Percentiles rank a stretch among this genome's conserved stretches.
These are phyloP conservation scores for Solenopsis fugax DNA, from an alignment of 1,140 invertebrate species.

Conservation along the genomic window DNA sequence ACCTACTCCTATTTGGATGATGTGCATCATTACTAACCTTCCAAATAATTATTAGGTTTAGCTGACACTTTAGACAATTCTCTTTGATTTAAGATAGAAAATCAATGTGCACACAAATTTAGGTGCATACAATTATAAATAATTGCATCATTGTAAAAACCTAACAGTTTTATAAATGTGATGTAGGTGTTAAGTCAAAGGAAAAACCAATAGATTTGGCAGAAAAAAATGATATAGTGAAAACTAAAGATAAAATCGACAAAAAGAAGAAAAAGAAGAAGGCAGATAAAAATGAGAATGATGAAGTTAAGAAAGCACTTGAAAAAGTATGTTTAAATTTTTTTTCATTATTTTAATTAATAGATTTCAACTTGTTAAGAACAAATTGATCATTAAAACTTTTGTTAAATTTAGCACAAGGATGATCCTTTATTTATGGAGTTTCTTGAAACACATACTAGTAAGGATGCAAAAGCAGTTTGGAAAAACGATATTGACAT, in stretches of 20 bases:
- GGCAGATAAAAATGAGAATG: constrained; percentile 83
- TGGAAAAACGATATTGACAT: constrained; percentile 92
- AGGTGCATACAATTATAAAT: constrained; percentile 81
- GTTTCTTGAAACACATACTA: constrained; percentile 93
- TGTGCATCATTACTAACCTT: too few species aligned
- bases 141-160: constrained; percentile 31
- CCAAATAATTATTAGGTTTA: too few species aligned
- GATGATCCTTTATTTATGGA: constrained; percentile 96
- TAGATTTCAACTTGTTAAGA: not conserved
- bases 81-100: too few species aligned
- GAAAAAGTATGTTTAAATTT: constrained; percentile 87
- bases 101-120: constrained; percentile 90
- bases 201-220: constrained; percentile 67
- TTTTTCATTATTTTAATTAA: constrained; percentile 21
- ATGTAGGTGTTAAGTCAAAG: constrained; percentile 52
- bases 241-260: constrained; percentile 78
- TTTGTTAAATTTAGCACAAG: constrained; percentile 89
- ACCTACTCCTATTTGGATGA: too few species aligned
- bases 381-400: constrained; percentile 16
- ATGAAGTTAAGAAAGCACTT: constrained; percentile 89
- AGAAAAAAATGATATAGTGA: constrained; percentile 76
- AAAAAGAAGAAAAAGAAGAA: constrained; percentile 81
- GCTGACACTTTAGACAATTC: too few species aligned
- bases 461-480: constrained; percentile 87
- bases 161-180: constrained; percentile 88